These are phyloP conservation scores for Drosophila nigricruria DNA, from an alignment of 2,888 invertebrate species.

Conservation along the genomic window DNA sequence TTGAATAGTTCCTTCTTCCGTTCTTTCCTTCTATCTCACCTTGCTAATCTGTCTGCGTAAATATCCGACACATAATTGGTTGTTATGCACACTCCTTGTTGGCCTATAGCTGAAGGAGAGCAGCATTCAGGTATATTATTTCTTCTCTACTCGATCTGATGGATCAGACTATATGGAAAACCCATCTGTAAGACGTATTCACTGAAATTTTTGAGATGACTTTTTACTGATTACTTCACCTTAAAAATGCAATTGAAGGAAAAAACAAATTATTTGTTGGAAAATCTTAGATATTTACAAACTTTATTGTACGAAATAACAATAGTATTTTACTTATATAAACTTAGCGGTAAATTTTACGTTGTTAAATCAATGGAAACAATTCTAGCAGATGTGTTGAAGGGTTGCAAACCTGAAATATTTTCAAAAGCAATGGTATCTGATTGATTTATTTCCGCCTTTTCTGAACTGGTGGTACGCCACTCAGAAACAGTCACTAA, in stretches of 20 bases:
- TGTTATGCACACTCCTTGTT: too few species aligned
- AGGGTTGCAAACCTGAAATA: constrained; percentile 71
- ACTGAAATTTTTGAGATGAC: too few species aligned
- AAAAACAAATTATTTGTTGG: neutral
- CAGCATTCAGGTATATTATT: too few species aligned
- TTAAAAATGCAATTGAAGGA: neutral
- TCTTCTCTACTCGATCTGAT: neutral
- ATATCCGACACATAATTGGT: too few species aligned
- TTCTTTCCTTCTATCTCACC: too few species aligned
- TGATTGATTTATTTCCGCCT: constrained; percentile 53
- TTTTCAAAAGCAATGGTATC: constrained; percentile 61
- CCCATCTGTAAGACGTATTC: too few species aligned
- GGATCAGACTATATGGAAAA: neutral
- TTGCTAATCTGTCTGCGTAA: too few species aligned
- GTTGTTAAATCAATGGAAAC: constrained; percentile 85
- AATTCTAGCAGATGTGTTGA: constrained; percentile 77
- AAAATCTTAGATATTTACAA: constrained; percentile 28
- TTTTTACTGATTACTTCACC: too few species aligned
- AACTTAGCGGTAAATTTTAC: constrained; percentile 56
- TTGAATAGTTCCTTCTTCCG: too few species aligned
- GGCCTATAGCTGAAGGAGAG: too few species aligned
- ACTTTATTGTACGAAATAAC: constrained; percentile 74
- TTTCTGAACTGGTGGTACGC: constrained; percentile 69
- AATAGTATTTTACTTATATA: constrained; percentile 48
- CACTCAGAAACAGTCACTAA: constrained; percentile 66